Evolutionary conservation across 2,888 invertebrate species (phyloP).

Genomic region (Pyrochroa serraticornis): DNA sequence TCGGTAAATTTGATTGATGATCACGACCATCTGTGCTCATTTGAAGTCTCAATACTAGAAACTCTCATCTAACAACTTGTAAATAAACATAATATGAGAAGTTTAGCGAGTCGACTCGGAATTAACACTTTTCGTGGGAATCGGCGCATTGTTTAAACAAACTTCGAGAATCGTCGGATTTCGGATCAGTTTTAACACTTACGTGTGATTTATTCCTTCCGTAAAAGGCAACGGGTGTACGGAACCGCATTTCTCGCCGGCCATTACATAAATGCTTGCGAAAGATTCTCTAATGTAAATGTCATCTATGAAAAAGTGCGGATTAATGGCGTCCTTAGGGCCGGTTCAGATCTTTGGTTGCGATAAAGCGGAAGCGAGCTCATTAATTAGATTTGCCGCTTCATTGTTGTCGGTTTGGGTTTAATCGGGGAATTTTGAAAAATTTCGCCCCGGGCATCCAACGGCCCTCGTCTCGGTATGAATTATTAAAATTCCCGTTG

Average conservation of each 20-base stretch:
- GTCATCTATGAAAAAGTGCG: constrained; percentile 37
- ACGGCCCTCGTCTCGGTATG: constrained; percentile 17
- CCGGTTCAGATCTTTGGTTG: constrained; percentile 12
- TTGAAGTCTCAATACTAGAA: constrained; percentile 29
- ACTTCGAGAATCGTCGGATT: constrained; percentile 41
- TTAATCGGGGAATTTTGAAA: too few species aligned
- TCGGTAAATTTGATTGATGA: constrained; percentile 20
- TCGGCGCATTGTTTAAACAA: constrained; percentile 41
- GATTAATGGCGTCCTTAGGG: constrained; percentile 23
- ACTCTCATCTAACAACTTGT: constrained; percentile 23
- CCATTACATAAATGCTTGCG: constrained; percentile 36
- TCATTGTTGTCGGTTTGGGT: constrained; percentile 1
- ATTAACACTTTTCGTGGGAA: constrained; percentile 50
- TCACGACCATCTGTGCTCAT: constrained; percentile 2
- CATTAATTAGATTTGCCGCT: constrained; percentile 16
- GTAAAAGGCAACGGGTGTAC: constrained; percentile 38
- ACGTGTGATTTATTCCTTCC: constrained; percentile 50
- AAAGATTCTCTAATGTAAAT: constrained; percentile 41
- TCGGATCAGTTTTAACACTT: constrained; percentile 50
- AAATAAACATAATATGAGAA: constrained; percentile 26
- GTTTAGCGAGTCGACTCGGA: constrained; percentile 29
- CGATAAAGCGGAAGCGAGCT: constrained; percentile 7
- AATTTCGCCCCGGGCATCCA: background rate
- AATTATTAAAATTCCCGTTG: constrained; percentile 23
- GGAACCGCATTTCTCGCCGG: constrained; percentile 29